Base-by-base conservation (phyloP, 2,888 invertebrate species). In the Ormyrus thymus region DNA sequence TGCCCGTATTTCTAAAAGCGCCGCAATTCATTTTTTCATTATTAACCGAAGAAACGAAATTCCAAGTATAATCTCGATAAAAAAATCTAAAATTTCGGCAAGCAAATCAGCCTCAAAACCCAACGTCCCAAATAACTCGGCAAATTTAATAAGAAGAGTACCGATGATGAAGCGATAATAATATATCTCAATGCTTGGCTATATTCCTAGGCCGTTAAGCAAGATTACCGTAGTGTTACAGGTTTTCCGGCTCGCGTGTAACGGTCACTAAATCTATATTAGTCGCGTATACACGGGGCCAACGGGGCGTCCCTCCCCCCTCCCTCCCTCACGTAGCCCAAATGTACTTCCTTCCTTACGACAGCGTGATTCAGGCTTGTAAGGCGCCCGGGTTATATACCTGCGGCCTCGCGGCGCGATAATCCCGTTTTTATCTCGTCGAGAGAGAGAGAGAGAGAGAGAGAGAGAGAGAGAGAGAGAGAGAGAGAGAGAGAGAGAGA, bases 261-360 rank as follows among this genome's bases (percentile, higher is more conserved):
- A 68, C 56, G 68, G 78, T 73, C 78, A 69, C 65, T 79, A 79
- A 79, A 79, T 79, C 75, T 65, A n/a, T 55, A 71, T 79, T 79
- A 79, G 75, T 46, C 53, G 13, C 8, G n/a, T 43, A 4, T 43
- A 13, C 7, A 15, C n/a, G 1, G 53, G 53, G 15, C 29, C 29
- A 29, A 29, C 58, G 43, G n/a, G 50, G 8, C n/a, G 29, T 10
- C 55, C 15, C 11, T 13, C n/a, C 29, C 1, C 29, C 29, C 29
- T 2, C 29, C 1, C 29, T 1, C 46, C 29, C 55, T 50, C 68
- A 59, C 53, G 51, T 68, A 65, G 43, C 29, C 73, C 45, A 69
- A 74, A 78, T 74, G 69, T 64, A 74, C 64, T 64, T 78, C 68
- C 68, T 55, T 73, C 58, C 59, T 56, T 61, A 61, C 50, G n/a